Evolutionary conservation across 2,797 vertebrate species (phyloP), one percentile per base, ranked within the genome.

Genomic region (Cynodonichthys magdalenae): DNA sequence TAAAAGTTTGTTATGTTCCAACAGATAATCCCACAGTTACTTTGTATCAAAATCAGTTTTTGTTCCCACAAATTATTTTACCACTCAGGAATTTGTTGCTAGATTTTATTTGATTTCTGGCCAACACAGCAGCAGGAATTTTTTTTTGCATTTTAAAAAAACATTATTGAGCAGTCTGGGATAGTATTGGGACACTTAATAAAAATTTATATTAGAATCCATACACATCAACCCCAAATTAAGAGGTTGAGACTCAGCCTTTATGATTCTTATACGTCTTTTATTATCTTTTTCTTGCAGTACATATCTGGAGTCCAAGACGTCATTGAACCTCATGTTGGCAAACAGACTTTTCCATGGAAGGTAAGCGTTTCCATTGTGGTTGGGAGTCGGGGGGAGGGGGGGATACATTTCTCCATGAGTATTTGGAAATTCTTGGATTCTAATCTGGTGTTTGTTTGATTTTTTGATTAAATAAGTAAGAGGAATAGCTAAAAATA

Each of bases 281-380:
- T 84, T 63, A 81, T 79, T 89, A 74, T 90, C 84, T 89, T 79
- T 70, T 69, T 84, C 68, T 83, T 78, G 80, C 79, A 99, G 98
- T 78, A 94, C 93, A 77, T 99, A 95, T 93, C 92, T 99, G 57
- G 96, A 98, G 82, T 94, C 95, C 87, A 99, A 96, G 90, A 97
- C 97, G 56, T 95, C 96, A 58, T 93, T 99, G 96, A 99, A 99
- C 86, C 95, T 94, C 83, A 96, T 98, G 96, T 77, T 99, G 93
- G 96, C 96, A 18, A 95, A 92, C 66, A 94, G 90, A 83, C 95
- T 99, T 85, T 99, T 99, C 93, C 94, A 95, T 85, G 95, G 93
- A 94, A 96, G 95, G 97, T 99, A 92, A 90, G 92, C 79, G 51
- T 91, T 90, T 92, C 87, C 87, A 91, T 75, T 82, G 85, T 80